Base-by-base conservation (phyloP, 1,140 invertebrate species). In the Oryctes rhinoceros region DNA sequence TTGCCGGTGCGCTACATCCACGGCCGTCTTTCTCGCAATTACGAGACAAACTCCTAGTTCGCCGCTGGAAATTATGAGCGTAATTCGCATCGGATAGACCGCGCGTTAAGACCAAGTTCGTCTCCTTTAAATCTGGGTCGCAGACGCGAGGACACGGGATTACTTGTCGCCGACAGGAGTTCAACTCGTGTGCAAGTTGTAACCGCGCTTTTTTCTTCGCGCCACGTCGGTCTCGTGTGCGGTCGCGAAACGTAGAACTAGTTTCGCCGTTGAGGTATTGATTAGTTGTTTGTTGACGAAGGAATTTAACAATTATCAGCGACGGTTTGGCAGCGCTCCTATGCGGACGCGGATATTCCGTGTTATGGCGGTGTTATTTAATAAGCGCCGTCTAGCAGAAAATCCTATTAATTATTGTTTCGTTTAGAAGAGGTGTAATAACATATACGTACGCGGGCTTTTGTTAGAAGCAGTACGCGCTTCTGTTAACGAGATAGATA, bases 131-230 rank as follows among this genome's bases (percentile, higher is more conserved):
- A 59, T 59, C 53, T 59, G 53, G 53, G 53, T 59, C 53, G 7
- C 53, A 59, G 53, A 59, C 53, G 18, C 53, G 53, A 18, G 53
- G 53, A 59, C 53, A 59, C 18, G 13, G 53, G 18, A 59, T 59
- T 59, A 59, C 15, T 59, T 59, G 53, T 59, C 53, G 53, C 53
- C 53, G 18, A 59, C 53, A 59, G 53, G n/a, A 59, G 53, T 59
- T 59, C 53, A 59, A 10, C 39, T 44, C 39, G 53, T 59, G 53
- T 59, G 53, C 18, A 10, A 44, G 39, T 59, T 59, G 15, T n/a
- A 18, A 59, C 18, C n/a, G 53, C 53, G 53, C n/a, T 59, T 44
- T 44, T 59, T 59, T 59, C 53, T 59, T 15, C n/a, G 5, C 15
- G n/a, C 15, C 18, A 15, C n/a, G 15, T 59, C 53, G 49, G 15